phyloP scores from a whole-genome alignment of 2,113 vertebrate species.

The Cephalopholis sonnerati region DNA sequence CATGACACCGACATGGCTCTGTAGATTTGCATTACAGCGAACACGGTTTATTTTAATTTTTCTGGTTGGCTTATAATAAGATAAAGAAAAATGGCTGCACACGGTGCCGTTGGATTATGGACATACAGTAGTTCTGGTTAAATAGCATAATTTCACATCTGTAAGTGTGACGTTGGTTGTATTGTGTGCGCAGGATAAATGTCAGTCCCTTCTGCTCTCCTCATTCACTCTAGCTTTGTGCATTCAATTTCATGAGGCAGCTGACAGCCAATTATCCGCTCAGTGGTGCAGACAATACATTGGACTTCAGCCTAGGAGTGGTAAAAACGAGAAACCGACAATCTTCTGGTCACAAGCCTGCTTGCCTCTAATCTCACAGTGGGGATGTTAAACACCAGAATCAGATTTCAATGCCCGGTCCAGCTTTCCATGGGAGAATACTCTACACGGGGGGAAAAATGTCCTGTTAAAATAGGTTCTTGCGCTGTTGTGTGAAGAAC shows the following conservation, averaged over 20 bases:
- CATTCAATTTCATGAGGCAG: constrained; percentile 48
- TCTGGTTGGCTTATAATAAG: background rate
- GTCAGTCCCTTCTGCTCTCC: constrained; percentile 19
- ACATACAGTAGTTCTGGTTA: constrained; percentile 2
- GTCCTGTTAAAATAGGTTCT: constrained; percentile 1
- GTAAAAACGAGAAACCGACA: constrained; percentile 12
- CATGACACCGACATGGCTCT: too few relatives aligned
- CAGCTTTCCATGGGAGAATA: constrained; percentile 3
- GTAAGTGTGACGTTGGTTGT: constrained; percentile 10
- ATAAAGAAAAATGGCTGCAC: background rate
- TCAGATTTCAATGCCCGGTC: constrained; percentile 8
- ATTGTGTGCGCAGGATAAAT: constrained; percentile 7
- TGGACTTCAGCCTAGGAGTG: constrained; percentile 27
- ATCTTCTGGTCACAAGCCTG: background rate
- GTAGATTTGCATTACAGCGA: too few relatives aligned
- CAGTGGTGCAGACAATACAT: constrained; percentile 36
- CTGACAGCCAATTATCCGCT: constrained; percentile 56
- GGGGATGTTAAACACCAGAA: constrained; percentile 6
- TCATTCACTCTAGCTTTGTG: constrained; percentile 36
- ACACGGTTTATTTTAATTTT: background rate
- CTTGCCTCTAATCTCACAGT: constrained; percentile 4
- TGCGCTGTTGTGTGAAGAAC: constrained; percentile 6
- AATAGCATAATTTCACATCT: constrained; percentile 13
- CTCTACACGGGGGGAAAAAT: background rate
- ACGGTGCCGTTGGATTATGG: background rate